Evolutionary conservation across 2,113 vertebrate genomes (phyloP), one percentile per base, ranked within the genome.

Genomic region (Parus major): DNA sequence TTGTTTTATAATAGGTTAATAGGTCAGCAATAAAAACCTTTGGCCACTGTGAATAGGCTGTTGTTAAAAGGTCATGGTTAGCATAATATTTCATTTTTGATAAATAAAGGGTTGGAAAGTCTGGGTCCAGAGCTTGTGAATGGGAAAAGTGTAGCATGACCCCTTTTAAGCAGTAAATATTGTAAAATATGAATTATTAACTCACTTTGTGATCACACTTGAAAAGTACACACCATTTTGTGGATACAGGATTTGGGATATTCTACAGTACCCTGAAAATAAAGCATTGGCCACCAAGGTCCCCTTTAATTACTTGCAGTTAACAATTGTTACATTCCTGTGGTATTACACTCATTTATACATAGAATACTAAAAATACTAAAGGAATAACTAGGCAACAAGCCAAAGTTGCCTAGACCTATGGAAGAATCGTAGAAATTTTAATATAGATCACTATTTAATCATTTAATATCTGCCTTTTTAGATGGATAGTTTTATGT

Each of bases 1-100:
- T 94, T 96, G 80, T 96, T 96, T 97, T 96, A 91, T 94, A 96
- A 93, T 83, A 96, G 80, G 92, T 94, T 95, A 88, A 94, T 86
- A 93, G 95, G 93, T 96, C 94, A 88, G 82, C 60, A 92, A 92
- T 93, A 88, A 87, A 95, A 94, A 83, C 86, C 91, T 95, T 93
- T 94, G 88, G 86, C 75, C 88, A 56, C 47, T 86, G n/a, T 72
- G 81, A 94, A 91, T 35, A 90, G 46, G 33, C 82, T 93, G 88
- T 55, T 94, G 90, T 95, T 96, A 90, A 95, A 96, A 96, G 95
- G 95, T 94, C 88, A 57, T 69, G 15, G 84, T 90, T 96, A 95
- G 55, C 84, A 93, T 89, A 96, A 87, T 90, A 88, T 92, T 96
- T 94, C 70, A 90, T 90, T 96, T 96, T 94, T 93, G 31, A 91